phyloP scores from a whole-genome alignment of 2,888 invertebrate species.

The Pherbina coryleti region DNA sequence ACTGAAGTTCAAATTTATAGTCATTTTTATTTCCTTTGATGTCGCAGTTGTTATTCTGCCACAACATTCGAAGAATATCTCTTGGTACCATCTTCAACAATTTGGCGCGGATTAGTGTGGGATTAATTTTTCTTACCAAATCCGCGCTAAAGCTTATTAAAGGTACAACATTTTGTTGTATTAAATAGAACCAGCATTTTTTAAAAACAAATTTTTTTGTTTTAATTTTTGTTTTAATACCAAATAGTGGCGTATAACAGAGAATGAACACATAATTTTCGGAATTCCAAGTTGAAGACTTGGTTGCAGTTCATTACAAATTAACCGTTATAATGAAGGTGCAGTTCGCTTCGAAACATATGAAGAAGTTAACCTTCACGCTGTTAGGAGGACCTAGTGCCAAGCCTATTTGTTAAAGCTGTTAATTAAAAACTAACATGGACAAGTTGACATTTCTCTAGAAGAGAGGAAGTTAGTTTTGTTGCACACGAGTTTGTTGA shows the following conservation, averaged over 20 bases:
- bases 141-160: not conserved
- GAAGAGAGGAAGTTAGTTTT: too few relatives aligned
- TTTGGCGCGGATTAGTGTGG: slow-evolving; percentile 36
- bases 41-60: slow-evolving; percentile 49
- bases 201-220: not conserved
- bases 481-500: too few relatives aligned
- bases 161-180: not conserved
- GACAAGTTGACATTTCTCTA: too few relatives aligned
- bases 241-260: not conserved
- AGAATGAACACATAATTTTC: not conserved
- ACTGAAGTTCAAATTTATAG: slow-evolving; percentile 60
- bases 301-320: not conserved
- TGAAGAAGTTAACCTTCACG: not conserved
- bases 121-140: slow-evolving; percentile 31
- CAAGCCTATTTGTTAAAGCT: too few relatives aligned
- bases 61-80: slow-evolving; percentile 14
- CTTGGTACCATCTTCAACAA: slow-evolving; percentile 21
- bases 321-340: not conserved
- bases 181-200: not conserved
- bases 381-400: too few relatives aligned
- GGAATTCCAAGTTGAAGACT: not conserved
- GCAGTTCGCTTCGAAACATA: not conserved
- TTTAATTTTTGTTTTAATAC: too few relatives aligned
- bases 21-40: slow-evolving; percentile 67
- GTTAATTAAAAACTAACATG: too few relatives aligned